Conservation (phyloP, 1,140 invertebrate species). For the Meloidogyne hapla region DNA sequence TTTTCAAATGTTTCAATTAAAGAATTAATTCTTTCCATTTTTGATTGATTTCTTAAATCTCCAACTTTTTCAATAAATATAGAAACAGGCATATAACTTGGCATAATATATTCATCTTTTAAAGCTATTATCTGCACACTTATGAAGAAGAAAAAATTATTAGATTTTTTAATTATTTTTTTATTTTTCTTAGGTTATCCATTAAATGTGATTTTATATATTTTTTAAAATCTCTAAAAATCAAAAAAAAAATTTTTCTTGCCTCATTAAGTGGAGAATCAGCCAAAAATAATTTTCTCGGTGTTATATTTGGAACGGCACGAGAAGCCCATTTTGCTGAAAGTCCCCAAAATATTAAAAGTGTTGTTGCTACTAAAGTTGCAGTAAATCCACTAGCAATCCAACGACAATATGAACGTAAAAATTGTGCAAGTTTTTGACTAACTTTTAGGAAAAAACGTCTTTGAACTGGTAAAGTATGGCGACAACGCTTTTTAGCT, state of each 20-base stretch:
- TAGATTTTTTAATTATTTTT: neutral
- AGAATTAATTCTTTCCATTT: constrained; percentile 26
- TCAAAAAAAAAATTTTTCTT: constrained; percentile 1
- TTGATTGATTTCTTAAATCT: constrained; percentile 38
- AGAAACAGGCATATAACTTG: constrained; percentile 50
- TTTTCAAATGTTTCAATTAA: constrained; percentile 49
- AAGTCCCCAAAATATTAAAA: constrained; percentile 41
- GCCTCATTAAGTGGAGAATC: constrained; percentile 48
- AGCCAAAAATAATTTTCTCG: constrained; percentile 45
- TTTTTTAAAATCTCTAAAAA: too few species aligned
- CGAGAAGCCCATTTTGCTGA: constrained; percentile 24
- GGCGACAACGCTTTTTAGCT: constrained; percentile 7
- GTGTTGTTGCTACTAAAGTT: constrained; percentile 29
- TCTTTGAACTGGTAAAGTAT: constrained; percentile 3
- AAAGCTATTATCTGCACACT: constrained; percentile 50
- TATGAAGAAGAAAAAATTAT: neutral
- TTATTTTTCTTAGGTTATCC: neutral
- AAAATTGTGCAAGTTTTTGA: constrained; percentile 18
- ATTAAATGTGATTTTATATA: too few species aligned
- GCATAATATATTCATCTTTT: constrained; percentile 50
- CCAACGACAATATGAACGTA: constrained; percentile 39
- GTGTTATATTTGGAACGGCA: constrained; percentile 40
- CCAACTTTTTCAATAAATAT: constrained; percentile 53
- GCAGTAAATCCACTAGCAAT: constrained; percentile 42
- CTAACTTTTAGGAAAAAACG: constrained; percentile 11